These are phyloP conservation scores for Astyanax mexicanus DNA, from an alignment of 2,797 vertebrate species.

Conservation along the genomic window DNA sequence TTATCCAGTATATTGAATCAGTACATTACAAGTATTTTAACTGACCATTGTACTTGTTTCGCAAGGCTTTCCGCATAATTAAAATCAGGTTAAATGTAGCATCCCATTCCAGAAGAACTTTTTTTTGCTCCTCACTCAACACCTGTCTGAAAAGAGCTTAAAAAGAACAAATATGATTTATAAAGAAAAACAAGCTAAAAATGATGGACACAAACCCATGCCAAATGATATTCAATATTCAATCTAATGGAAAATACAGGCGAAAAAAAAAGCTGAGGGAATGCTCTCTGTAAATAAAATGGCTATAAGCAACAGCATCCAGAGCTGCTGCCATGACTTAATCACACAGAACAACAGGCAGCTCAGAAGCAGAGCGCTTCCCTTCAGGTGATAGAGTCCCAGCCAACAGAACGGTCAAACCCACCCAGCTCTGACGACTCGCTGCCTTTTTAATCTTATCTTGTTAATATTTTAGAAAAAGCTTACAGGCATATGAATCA, in stretches of 20 bases:
- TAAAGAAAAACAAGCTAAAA: background rate
- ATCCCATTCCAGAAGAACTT: background rate
- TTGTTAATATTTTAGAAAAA: conserved; percentile 77
- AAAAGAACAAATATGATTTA: background rate
- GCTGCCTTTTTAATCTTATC: conserved; percentile 68
- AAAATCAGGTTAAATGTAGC: background rate
- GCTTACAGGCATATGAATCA: conserved; percentile 78
- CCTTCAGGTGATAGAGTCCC: conserved; percentile 46
- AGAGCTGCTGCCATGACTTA: conserved; percentile 37
- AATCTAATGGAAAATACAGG: conserved; percentile 4
- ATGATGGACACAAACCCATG: background rate
- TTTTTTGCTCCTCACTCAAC: background rate
- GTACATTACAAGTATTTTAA: too few species aligned
- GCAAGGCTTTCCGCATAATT: too few species aligned
- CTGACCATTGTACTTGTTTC: too few species aligned
- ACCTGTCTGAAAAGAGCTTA: background rate
- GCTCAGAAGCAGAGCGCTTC: conserved; percentile 2
- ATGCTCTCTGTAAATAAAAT: conserved; percentile 18
- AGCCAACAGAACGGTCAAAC: conserved; percentile 44
- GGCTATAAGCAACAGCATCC: conserved; percentile 14
- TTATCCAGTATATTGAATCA: too few species aligned
- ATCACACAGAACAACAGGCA: conserved; percentile 47
- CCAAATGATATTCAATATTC: background rate
- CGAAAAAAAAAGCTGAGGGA: conserved; percentile 17
- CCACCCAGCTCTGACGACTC: conserved; percentile 42